Conservation (phyloP, 1,140 invertebrate species). For the Penaeus vannamei region DNA sequence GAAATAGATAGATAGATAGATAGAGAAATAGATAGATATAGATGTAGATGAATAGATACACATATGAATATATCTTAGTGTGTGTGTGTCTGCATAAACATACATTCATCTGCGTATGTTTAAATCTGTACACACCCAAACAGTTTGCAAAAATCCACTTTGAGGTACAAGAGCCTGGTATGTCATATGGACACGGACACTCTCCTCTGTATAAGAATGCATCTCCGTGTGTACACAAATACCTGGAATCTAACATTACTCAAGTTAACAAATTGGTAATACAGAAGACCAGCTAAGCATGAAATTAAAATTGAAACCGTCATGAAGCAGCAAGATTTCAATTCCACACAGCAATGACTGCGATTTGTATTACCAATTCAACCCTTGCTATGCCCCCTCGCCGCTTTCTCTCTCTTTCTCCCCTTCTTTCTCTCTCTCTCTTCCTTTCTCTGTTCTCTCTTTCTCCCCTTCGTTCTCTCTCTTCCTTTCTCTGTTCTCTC, state of each 20-base stretch:
- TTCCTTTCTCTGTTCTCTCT: not conserved
- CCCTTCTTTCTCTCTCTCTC: not conserved
- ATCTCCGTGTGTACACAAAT: not conserved
- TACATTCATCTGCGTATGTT: too few relatives aligned
- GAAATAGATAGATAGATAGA: too few relatives aligned
- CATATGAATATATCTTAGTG: too few relatives aligned
- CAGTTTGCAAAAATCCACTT: not conserved
- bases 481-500: constrained; percentile 5
- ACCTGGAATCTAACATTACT: not conserved
- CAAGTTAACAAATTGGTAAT: constrained; percentile 53
- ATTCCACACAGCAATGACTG: constrained; percentile 53
- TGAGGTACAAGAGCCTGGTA: not conserved
- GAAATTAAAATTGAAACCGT: constrained; percentile 53
- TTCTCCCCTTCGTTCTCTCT: not conserved
- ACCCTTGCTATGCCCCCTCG: not conserved
- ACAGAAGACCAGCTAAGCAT: constrained; percentile 36
- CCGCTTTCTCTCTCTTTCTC: not conserved
- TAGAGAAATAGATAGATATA: too few relatives aligned
- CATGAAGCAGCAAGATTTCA: constrained; percentile 54
- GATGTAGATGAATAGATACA: too few relatives aligned
- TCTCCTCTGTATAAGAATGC: too few relatives aligned
- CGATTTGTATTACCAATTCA: constrained; percentile 44
- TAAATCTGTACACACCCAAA: not conserved
- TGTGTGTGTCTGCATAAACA: too few relatives aligned
- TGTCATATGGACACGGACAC: too few relatives aligned